phyloP scores from a whole-genome alignment of 2,113 vertebrate genomes.

The Fulmarus glacialis region DNA sequence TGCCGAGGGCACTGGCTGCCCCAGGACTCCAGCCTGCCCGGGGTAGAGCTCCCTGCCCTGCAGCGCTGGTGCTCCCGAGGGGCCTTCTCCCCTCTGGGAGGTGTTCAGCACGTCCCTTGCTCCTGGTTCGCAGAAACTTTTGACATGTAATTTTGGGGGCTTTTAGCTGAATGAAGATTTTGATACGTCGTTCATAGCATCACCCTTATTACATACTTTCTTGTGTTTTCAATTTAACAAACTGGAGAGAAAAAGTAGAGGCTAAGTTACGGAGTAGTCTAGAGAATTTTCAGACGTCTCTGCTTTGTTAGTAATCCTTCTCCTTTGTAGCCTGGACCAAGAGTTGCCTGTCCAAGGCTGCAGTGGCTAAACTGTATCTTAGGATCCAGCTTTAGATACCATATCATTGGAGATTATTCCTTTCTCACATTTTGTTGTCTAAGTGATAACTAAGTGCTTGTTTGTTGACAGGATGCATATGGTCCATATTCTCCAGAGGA shows the following conservation, averaged over 20 bases:
- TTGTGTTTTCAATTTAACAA: neutral
- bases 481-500: conserved; percentile 84
- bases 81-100: neutral
- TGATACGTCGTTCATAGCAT: neutral
- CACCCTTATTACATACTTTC: neutral
- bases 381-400: neutral
- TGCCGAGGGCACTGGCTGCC: neutral
- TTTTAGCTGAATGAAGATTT: neutral
- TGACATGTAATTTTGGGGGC: rapidly evolving
- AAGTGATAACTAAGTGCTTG: neutral
- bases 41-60: neutral
- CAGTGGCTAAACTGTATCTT: neutral
- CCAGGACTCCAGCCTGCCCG: neutral
- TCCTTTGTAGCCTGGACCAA: neutral
- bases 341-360: neutral
- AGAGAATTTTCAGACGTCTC: neutral
- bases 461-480: conserved; percentile 74
- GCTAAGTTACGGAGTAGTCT: neutral
- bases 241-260: neutral
- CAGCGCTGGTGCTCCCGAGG: neutral
- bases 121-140: neutral
- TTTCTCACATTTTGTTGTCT: neutral
- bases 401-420: neutral
- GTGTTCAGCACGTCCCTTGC: too few relatives aligned
- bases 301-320: neutral